Conservation (phyloP, 1,140 invertebrate species). For the Pseudachorutes palmiensis region DNA sequence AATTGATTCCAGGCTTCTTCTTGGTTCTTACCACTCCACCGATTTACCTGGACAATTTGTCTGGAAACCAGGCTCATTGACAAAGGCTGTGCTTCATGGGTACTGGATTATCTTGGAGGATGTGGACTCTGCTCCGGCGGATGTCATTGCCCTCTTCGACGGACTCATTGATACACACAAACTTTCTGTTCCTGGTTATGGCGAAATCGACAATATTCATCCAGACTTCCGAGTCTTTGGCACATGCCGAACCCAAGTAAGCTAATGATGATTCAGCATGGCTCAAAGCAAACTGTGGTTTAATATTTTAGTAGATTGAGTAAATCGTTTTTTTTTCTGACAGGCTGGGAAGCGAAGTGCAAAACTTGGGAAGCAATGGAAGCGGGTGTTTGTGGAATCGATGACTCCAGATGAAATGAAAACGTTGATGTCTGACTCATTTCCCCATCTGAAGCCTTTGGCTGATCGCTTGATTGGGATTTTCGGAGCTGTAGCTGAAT, state of each 20-base stretch:
- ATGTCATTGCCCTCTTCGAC: conserved; percentile 79
- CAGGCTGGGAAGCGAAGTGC: neutral
- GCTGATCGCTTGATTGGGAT: conserved; percentile 70
- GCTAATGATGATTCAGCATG: no score
- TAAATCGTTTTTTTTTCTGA: conserved; percentile 8
- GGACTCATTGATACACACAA: conserved; percentile 73
- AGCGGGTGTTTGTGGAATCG: conserved; percentile 70
- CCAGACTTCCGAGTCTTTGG: conserved; percentile 86
- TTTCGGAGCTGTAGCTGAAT: conserved; percentile 65
- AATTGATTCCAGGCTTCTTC: conserved; percentile 89
- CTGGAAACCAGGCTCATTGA: conserved; percentile 87
- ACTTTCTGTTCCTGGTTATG: conserved; percentile 77
- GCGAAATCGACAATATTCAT: conserved; percentile 65
- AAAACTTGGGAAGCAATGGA: conserved; percentile 58
- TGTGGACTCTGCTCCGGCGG: conserved; percentile 83
- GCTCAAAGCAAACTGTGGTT: conserved; percentile 5
- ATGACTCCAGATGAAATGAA: conserved; percentile 61
- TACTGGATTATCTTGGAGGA: conserved; percentile 93
- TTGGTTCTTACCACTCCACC: conserved; percentile 92
- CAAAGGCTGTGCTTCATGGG: conserved; percentile 52
- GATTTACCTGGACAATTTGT: conserved; percentile 94
- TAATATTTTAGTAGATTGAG: neutral
- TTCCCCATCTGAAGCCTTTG: conserved; percentile 64
- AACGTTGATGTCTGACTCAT: conserved; percentile 55
- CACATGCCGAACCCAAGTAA: conserved; percentile 45